phyloP scores from a whole-genome alignment of 2,113 vertebrate species.

The Hypocryptadius cinnamomeus region DNA sequence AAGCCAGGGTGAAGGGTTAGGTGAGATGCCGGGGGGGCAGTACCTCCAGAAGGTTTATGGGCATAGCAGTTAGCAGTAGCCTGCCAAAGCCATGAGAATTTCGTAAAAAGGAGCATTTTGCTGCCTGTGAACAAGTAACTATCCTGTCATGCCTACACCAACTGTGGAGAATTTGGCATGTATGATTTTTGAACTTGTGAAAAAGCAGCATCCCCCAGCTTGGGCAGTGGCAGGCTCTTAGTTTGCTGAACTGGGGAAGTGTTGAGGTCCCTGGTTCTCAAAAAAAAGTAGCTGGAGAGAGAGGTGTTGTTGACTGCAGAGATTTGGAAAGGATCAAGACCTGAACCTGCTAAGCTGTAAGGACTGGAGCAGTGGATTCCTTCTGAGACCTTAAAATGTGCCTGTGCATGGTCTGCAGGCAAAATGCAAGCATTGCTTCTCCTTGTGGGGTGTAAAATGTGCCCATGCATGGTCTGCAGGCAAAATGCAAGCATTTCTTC shows the following conservation, averaged over 20 bases:
- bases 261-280: neutral
- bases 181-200: neutral
- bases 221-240: neutral
- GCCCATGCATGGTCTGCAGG: neutral
- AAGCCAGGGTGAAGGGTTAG: neutral
- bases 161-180: neutral
- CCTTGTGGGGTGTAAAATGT: neutral
- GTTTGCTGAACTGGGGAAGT: neutral
- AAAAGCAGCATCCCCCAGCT: neutral
- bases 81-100: neutral
- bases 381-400: neutral
- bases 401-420: neutral
- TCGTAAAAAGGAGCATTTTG: neutral
- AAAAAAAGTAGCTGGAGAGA: neutral
- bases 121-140: neutral
- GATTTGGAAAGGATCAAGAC: neutral
- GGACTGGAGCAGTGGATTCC: neutral
- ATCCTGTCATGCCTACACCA: accelerated
- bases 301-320: neutral
- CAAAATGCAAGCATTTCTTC: no score
- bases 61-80: neutral
- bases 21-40: neutral
- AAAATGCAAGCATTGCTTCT: accelerated
- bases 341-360: neutral
- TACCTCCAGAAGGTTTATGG: neutral